Base-by-base conservation (phyloP, 2,797 vertebrate genomes). In the Enteromius radiatus region DNA sequence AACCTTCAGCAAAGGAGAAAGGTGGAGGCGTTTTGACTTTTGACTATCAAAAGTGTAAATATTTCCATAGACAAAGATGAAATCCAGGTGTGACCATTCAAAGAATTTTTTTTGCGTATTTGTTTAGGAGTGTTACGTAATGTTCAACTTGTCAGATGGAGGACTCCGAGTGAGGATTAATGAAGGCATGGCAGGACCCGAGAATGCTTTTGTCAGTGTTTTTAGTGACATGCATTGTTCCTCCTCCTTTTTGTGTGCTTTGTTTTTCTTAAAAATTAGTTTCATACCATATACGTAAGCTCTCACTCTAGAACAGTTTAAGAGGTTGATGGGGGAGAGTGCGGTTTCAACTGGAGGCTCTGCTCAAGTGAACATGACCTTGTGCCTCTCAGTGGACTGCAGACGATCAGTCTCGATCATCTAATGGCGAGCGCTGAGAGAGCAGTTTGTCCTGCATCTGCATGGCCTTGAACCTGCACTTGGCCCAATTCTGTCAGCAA, bases 401-500 rank as follows among this genome's bases (percentile, higher is more conserved):
- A n/a, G 31, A 43, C 10, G 10, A 17, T 75, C 65, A 11, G 56
- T 61, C 41, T 74, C 15, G 23, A 76, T 76, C 61, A 65, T 67
- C 36, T 23, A 67, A 65, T 67, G n/a, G 61, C 54, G 43, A 81
- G 45, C 41, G 15, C 78, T 80, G 65, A 43, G 78, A 63, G 80
- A 65, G 45, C 47, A 11, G 69, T 81, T 71, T 73, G 69, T 63
- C 33, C 74, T 83, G 26, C 36, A 14, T 41, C 52, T 49, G 54
- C 28, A 64, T 74, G 59, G n/a, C 54, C 82, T 64, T 56, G 45
- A 73, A 71, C n/a, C 45, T 68, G 75, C 23, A 4, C 15, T 54
- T 78, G 80, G 14, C 80, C 84, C 68, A 74, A n/a, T 82, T 85
- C 61, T 85, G 75, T 82, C 69, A 47, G 19, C 49, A 8, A 17